These are phyloP conservation scores for Mus musculus DNA, from an alignment of 2,113 vertebrate genomes.

Conservation along the genomic window GRCm39 chr3:31640001-31640500, in stretches of 20 bases:
- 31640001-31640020: background rate
- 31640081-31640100: background rate
- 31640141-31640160: background rate
- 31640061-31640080: background rate
- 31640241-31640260: background rate
- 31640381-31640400: background rate
- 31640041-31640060: background rate
- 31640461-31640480: background rate
- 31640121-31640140: background rate
- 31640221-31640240: background rate
- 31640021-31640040: background rate
- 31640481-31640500: background rate
- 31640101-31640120: background rate
- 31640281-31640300: background rate
- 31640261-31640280: background rate
- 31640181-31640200: background rate
- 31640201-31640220: background rate
- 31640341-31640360: background rate
- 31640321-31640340: background rate
- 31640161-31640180: background rate
- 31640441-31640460: background rate
- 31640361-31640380: background rate
- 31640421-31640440: background rate
- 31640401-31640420: background rate
- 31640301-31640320: too few relatives aligned